Percentiles rank a stretch among this genome's conserved stretches.
Evolutionary conservation across 2,888 invertebrate genomes (phyloP).

Genomic region (Mesoligia furuncula): DNA sequence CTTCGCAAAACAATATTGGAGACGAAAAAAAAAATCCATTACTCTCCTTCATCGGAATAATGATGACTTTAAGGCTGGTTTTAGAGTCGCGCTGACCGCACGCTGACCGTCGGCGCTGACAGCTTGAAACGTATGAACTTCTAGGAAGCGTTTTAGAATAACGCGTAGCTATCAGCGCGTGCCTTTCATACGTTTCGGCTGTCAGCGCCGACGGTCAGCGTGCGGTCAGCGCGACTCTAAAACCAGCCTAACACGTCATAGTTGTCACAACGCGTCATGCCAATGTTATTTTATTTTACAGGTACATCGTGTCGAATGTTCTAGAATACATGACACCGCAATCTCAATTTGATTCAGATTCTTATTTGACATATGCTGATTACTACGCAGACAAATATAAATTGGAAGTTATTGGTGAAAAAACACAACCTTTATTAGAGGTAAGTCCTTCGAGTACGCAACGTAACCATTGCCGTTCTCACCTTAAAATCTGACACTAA

Average conservation of each 20-base stretch:
- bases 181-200: too few species aligned
- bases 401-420: slow-evolving; percentile 90
- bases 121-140: too few species aligned
- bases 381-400: slow-evolving; percentile 95
- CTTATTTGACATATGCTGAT: slow-evolving; percentile 92
- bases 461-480: not conserved
- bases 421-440: slow-evolving; percentile 94
- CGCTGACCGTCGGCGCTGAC: too few species aligned
- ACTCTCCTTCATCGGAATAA: not conserved
- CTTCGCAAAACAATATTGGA: not conserved
- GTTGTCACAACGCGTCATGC: not conserved
- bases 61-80: too few species aligned
- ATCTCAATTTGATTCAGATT: slow-evolving; percentile 91
- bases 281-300: slow-evolving; percentile 54
- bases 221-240: too few species aligned
- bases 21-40: not conserved
- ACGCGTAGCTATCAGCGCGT: too few species aligned
- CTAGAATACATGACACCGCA: slow-evolving; percentile 92
- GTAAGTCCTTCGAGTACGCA: slow-evolving; percentile 88
- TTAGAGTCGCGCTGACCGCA: too few species aligned
- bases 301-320: slow-evolving; percentile 93
- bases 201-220: too few species aligned
- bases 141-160: too few species aligned
- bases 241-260: too few species aligned
- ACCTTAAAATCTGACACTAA: not conserved